A percentile compares a stretch with the other conserved stretches of the same genome.
Evolutionary conservation across 2,888 invertebrate species (phyloP).

Genomic region (Monopis laevigella): DNA sequence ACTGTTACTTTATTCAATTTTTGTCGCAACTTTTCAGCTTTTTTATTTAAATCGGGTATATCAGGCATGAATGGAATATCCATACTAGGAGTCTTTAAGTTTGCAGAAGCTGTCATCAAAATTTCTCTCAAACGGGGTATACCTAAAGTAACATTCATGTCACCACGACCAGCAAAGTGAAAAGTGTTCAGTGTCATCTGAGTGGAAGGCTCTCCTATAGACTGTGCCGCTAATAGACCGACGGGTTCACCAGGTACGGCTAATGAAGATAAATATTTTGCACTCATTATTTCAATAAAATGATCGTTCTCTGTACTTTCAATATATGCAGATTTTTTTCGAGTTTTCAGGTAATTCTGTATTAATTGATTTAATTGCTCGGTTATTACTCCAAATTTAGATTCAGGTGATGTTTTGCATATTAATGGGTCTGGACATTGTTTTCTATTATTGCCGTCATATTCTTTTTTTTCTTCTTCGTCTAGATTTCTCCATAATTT

Average conservation of each 20-base stretch:
- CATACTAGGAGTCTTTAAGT: conserved; percentile 96
- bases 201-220: conserved; percentile 98
- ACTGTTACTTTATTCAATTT: conserved; percentile 82
- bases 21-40: conserved; percentile 75
- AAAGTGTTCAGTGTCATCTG: conserved; percentile 99
- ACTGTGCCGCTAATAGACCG: conserved; percentile 95
- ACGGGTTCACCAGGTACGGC: conserved; percentile 96
- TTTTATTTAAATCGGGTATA: conserved; percentile 48
- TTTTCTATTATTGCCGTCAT: conserved; percentile 38
- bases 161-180: conserved; percentile 99
- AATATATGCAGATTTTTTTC: conserved; percentile 34
- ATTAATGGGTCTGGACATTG: conserved; percentile 80
- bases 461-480: conserved; percentile 66
- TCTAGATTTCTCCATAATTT: conserved; percentile 73
- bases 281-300: conserved; percentile 76
- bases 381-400: conserved; percentile 83
- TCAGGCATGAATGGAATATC: conserved; percentile 82
- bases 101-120: conserved; percentile 93
- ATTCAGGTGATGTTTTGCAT: conserved; percentile 75
- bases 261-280: conserved; percentile 80
- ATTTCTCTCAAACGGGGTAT: conserved; percentile 97
- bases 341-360: conserved; percentile 63
- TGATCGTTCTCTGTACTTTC: conserved; percentile 46
- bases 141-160: conserved; percentile 99
- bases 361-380: conserved; percentile 81